Conservation (phyloP, 2,113 vertebrate species). For the Lepisosteus osseus region DNA sequence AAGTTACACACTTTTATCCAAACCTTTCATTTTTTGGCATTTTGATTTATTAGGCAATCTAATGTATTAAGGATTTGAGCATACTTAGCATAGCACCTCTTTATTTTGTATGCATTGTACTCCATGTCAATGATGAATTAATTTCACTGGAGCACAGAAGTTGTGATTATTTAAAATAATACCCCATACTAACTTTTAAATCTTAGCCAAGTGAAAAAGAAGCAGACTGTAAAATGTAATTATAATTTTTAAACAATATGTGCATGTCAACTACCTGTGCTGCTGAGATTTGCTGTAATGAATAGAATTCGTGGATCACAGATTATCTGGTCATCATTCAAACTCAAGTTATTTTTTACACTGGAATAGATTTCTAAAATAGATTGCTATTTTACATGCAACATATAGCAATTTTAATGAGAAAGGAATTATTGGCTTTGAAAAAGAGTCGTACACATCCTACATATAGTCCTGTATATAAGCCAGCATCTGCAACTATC, state of each 20-base stretch:
- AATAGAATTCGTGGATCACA: slow-evolving; percentile 55
- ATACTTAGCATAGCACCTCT: slow-evolving; percentile 56
- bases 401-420: background rate
- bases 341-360: background rate
- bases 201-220: slow-evolving; percentile 48
- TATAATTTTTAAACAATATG: slow-evolving; percentile 43
- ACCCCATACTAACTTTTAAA: slow-evolving; percentile 65
- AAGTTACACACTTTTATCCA: slow-evolving; percentile 39
- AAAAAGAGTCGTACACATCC: too few species aligned
- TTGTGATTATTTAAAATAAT: slow-evolving; percentile 79
- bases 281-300: slow-evolving; percentile 50
- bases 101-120: slow-evolving; percentile 77
- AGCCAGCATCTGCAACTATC: too few species aligned
- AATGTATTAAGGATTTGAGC: slow-evolving; percentile 74
- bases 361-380: slow-evolving; percentile 14
- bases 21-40: slow-evolving; percentile 73
- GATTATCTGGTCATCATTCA: slow-evolving; percentile 35
- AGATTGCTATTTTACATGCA: slow-evolving; percentile 26
- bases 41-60: slow-evolving; percentile 95
- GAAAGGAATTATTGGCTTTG: too few species aligned
- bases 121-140: slow-evolving; percentile 87
- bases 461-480: too few species aligned
- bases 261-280: slow-evolving; percentile 55
- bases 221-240: slow-evolving; percentile 60
- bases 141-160: slow-evolving; percentile 83